Percentiles rank a stretch among this genome's conserved stretches.
Evolutionary conservation across 2,797 vertebrate genomes (phyloP).

Genomic region (Parambassis ranga): DNA sequence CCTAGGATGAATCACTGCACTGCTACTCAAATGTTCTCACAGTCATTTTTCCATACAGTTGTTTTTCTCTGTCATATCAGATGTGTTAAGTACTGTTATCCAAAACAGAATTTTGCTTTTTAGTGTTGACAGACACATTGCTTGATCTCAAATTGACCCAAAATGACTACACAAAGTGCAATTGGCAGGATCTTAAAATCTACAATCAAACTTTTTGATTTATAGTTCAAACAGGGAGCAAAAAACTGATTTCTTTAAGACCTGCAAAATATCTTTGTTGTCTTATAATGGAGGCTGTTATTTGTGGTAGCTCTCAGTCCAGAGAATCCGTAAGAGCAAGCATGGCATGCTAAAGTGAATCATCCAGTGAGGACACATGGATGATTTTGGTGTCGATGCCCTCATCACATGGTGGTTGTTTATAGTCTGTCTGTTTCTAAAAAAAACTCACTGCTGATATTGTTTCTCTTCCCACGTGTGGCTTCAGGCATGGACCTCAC

Average conservation of each 20-base stretch:
- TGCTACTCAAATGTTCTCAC: background rate
- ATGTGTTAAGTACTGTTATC: background rate
- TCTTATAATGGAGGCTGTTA: no score
- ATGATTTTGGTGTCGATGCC: constrained; percentile 4
- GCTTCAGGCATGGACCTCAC: background rate
- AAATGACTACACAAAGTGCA: background rate
- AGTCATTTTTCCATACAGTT: background rate
- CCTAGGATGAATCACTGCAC: constrained; percentile 3
- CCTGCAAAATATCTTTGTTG: no score
- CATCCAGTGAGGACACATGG: constrained; percentile 13
- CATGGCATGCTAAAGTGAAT: constrained; percentile 4
- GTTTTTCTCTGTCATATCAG: background rate
- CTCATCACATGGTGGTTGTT: background rate
- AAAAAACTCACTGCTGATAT: background rate
- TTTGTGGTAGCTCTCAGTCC: no score
- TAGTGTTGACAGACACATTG: background rate
- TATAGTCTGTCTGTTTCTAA: constrained; percentile 1
- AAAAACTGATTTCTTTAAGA: no score
- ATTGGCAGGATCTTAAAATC: background rate
- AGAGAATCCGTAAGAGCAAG: no score
- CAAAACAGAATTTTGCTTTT: background rate
- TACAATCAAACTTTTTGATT: no score
- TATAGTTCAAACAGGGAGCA: no score
- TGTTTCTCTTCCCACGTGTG: constrained; percentile 21
- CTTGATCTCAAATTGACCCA: background rate